Conservation (phyloP, 2,113 vertebrate species). For the Prionailurus bengalensis region DNA sequence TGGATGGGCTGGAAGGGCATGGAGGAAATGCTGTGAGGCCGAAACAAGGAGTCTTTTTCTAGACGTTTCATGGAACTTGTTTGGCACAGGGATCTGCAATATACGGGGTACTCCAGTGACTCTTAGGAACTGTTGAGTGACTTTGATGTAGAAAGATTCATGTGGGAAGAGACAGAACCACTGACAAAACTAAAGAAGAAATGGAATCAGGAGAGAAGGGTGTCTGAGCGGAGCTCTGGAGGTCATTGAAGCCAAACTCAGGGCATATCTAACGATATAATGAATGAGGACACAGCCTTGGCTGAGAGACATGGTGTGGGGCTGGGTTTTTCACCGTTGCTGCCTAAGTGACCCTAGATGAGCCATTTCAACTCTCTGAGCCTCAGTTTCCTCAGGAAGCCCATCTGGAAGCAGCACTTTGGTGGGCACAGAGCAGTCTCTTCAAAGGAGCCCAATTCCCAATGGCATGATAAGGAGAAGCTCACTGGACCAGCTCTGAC, state of each 20-base stretch:
- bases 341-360: neutral
- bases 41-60: neutral
- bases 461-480: rapidly evolving
- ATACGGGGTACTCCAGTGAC: neutral
- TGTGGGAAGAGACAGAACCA: neutral
- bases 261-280: neutral
- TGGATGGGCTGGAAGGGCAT: neutral
- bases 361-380: neutral
- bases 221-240: neutral
- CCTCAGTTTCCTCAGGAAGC: neutral
- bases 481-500: neutral
- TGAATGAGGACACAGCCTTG: neutral
- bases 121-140: neutral
- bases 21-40: neutral
- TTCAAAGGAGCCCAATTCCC: neutral
- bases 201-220: neutral
- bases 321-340: neutral
- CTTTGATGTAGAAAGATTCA: neutral
- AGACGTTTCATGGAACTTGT: neutral
- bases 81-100: neutral
- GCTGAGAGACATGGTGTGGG: rapidly evolving
- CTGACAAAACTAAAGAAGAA: neutral
- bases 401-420: neutral
- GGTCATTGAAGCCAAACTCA: neutral
- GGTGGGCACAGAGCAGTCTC: neutral